phyloP scores from a whole-genome alignment of 1,140 invertebrate species.

The Calephelis nemesis region DNA sequence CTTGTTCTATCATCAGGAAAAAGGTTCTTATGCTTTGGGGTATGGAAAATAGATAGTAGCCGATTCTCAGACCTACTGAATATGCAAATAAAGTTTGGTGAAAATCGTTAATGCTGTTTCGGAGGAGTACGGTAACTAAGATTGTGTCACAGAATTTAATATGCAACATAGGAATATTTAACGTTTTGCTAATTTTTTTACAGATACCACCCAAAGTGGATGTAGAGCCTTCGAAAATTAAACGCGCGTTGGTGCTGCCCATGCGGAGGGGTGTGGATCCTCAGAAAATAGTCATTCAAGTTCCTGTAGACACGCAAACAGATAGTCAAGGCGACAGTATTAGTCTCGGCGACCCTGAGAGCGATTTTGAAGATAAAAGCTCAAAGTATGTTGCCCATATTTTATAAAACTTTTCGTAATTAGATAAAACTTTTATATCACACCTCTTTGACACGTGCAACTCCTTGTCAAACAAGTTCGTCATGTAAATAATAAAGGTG shows the following conservation, averaged over 20 bases:
- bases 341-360: conserved; percentile 49
- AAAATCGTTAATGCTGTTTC: no score
- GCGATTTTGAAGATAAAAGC: conserved; percentile 47
- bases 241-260: conserved; percentile 64
- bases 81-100: no score
- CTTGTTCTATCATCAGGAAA: no score
- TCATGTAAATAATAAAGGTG: no score
- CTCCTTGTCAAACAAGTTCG: no score
- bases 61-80: no score
- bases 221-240: conserved; percentile 47
- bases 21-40: no score
- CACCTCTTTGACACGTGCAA: no score
- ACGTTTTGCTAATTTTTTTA: conserved; percentile 21
- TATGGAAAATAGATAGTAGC: no score
- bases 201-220: conserved; percentile 71
- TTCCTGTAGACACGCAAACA: conserved; percentile 46
- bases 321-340: conserved; percentile 52
- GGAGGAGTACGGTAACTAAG: no score
- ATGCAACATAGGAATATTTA: not conserved
- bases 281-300: conserved; percentile 74
- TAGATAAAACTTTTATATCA: no score
- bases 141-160: no score
- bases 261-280: conserved; percentile 64
- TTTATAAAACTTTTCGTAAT: not conserved
- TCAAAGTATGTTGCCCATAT: conserved; percentile 37